A percentile compares a stretch with the other conserved stretches of the same genome.
phyloP scores from a whole-genome alignment of 2,888 invertebrate genomes.

The Biston stratarius region DNA sequence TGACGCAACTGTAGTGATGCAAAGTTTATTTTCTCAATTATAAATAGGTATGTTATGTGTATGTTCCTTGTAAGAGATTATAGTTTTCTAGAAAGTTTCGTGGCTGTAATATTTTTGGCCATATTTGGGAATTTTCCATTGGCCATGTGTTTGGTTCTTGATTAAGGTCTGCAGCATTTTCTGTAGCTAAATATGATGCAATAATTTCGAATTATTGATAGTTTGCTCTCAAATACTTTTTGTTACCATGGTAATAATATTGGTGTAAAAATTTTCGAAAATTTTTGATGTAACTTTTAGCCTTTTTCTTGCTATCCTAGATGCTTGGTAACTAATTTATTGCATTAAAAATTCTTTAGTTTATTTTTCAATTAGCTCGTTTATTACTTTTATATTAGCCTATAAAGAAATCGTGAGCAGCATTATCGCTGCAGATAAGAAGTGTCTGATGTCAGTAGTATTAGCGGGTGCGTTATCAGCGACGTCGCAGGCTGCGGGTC shows the following conservation, averaged over 20 bases:
- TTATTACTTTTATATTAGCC: not conserved
- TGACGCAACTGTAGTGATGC: slow-evolving; percentile 17
- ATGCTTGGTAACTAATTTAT: not conserved
- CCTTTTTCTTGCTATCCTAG: slow-evolving; percentile 1
- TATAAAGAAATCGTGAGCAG: slow-evolving; percentile 24
- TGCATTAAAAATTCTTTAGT: not conserved
- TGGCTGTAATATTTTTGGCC: not conserved
- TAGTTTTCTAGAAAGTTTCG: slow-evolving; percentile 8
- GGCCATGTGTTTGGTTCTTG: slow-evolving; percentile 14
- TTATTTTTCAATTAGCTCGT: not conserved
- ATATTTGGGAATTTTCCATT: slow-evolving; percentile 32
- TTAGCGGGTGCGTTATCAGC: slow-evolving; percentile 49
- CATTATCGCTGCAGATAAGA: slow-evolving; percentile 51
- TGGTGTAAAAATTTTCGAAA: not conserved
- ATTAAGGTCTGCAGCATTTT: slow-evolving; percentile 32
- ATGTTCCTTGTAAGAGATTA: not conserved
- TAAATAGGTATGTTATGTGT: not conserved
- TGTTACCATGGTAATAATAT: not conserved
- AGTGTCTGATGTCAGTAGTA: slow-evolving; percentile 41
- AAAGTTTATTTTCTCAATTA: slow-evolving; percentile 1
- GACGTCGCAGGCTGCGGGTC: slow-evolving; percentile 32
- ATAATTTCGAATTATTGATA: slow-evolving; percentile 11
- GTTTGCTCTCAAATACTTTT: not conserved
- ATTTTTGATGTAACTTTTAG: too few relatives aligned
- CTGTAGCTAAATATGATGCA: slow-evolving; percentile 37